These are phyloP conservation scores for Cyprinus carpio DNA, from an alignment of 2,113 vertebrate genomes.

Conservation along the genomic window DNA sequence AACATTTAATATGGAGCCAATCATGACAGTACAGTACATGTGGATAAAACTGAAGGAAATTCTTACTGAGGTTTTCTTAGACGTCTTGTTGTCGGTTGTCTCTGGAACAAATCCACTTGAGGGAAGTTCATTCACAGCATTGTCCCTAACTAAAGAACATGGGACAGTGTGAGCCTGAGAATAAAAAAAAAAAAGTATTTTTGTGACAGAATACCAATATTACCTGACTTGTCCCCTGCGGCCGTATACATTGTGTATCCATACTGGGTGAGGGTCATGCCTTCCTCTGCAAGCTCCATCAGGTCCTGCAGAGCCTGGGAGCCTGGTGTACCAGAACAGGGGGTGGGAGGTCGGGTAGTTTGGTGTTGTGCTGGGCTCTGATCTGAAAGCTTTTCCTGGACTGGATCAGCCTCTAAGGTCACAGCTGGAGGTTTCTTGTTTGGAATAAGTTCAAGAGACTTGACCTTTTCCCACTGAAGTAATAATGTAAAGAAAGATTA, in stretches of 20 bases:
- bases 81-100: background rate
- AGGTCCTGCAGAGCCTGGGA: slow-evolving; percentile 83
- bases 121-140: slow-evolving; percentile 52
- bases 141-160: slow-evolving; percentile 64
- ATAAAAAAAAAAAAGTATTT: background rate
- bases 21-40: too few species aligned
- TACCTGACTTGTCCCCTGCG: background rate
- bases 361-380: background rate
- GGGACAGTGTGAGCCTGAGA: background rate
- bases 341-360: slow-evolving; percentile 40
- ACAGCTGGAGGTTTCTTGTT: background rate
- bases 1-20: background rate
- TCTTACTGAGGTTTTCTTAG: slow-evolving; percentile 5
- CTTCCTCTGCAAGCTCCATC: slow-evolving; percentile 86
- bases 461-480: background rate
- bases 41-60: background rate
- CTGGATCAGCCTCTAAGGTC: too few species aligned
- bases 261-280: slow-evolving; percentile 81
- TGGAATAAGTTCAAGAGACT: slow-evolving; percentile 3
- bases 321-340: slow-evolving; percentile 58
- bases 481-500: background rate
- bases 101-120: slow-evolving; percentile 78
- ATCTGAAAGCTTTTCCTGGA: background rate
- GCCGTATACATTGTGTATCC: slow-evolving; percentile 42
- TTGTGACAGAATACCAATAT: background rate